Conservation (phyloP, 1,140 invertebrate genomes). For the Drosophila simulans region DNA sequence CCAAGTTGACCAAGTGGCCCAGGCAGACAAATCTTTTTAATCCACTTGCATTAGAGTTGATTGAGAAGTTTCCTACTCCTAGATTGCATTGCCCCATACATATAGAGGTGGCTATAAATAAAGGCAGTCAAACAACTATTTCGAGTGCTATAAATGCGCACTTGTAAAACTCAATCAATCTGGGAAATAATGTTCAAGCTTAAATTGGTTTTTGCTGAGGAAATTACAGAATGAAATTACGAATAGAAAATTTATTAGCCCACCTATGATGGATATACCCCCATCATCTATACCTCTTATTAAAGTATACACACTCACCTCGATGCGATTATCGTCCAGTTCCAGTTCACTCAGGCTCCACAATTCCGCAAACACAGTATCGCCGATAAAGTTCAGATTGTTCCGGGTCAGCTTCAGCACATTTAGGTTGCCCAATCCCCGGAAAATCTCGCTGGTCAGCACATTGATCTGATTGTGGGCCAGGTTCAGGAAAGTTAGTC, state of each 20-base stretch:
- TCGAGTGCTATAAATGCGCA: conserved; percentile 9
- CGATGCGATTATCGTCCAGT: conserved; percentile 89
- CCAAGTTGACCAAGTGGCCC: conserved; percentile 49
- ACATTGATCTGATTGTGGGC: conserved; percentile 89
- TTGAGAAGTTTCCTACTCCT: conserved; percentile 40
- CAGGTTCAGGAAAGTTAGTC: conserved; percentile 89
- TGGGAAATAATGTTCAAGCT: conserved; percentile 21
- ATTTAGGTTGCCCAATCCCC: conserved; percentile 88
- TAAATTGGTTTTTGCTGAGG: background rate
- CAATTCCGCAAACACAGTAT: conserved; percentile 90
- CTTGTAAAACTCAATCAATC: conserved; percentile 38
- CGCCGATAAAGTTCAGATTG: conserved; percentile 89
- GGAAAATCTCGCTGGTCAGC: conserved; percentile 89
- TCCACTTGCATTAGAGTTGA: conserved; percentile 60
- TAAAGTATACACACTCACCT: conserved; percentile 68
- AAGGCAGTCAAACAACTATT: conserved; percentile 33
- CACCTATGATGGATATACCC: background rate
- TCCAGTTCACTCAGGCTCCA: conserved; percentile 89
- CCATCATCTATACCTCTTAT: too few species aligned
- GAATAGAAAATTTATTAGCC: background rate
- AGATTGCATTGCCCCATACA: conserved; percentile 20
- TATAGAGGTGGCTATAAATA: conserved; percentile 33
- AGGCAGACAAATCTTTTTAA: conserved; percentile 59
- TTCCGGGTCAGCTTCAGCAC: conserved; percentile 89
- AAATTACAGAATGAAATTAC: background rate